Conservation (phyloP, 2,797 vertebrate genomes). For the Glyptemys insculpta region DNA sequence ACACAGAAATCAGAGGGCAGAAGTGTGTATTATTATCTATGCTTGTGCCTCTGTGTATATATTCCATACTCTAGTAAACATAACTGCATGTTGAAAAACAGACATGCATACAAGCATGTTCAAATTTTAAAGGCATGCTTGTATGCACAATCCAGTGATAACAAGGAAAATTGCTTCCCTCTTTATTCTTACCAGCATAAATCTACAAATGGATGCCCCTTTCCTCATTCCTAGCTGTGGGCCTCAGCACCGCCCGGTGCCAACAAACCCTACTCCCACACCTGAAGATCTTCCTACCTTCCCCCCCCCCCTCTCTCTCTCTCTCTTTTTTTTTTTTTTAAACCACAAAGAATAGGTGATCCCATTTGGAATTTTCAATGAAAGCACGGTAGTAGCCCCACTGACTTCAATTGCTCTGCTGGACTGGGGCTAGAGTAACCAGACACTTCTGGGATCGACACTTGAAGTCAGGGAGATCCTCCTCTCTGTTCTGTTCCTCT, state of each 20-base stretch:
- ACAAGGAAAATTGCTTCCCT: not conserved
- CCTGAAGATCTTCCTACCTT: not conserved
- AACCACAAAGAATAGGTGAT: not conserved
- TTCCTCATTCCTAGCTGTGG: not conserved
- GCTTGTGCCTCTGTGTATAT: not conserved
- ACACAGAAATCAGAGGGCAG: not conserved
- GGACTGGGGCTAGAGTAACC: slow-evolving; percentile 13
- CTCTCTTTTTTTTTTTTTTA: too few species aligned
- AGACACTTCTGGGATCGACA: not conserved
- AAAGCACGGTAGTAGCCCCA: not conserved
- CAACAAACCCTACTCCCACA: not conserved
- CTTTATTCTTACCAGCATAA: not conserved
- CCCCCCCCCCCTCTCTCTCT: too few species aligned
- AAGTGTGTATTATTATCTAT: not conserved
- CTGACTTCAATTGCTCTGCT: not conserved
- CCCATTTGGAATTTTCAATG: not conserved
- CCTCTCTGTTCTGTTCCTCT: not conserved
- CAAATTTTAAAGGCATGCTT: not conserved
- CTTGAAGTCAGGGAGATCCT: not conserved
- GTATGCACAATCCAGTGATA: not conserved
- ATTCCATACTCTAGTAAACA: not conserved
- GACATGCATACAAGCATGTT: not conserved
- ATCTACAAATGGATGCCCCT: not conserved
- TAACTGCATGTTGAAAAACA: not conserved
- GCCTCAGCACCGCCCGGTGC: not conserved